These are phyloP conservation scores for Aspidiotus rigidus DNA, from an alignment of 2,888 invertebrate genomes.

Conservation along the genomic window DNA sequence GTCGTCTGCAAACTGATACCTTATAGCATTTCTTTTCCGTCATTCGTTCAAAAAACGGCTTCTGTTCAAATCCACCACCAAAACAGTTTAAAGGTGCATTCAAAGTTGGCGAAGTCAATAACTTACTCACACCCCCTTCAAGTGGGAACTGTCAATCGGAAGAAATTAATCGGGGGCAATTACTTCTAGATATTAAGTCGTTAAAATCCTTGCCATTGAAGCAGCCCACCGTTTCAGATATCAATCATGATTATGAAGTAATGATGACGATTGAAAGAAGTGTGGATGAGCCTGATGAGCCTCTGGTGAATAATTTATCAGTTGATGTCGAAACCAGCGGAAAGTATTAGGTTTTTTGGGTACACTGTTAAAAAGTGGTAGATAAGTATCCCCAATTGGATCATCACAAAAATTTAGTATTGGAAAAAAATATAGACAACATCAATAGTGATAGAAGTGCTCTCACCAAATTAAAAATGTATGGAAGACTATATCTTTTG, in stretches of 20 bases:
- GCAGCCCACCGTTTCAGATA: not conserved
- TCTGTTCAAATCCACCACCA: slow-evolving; percentile 2
- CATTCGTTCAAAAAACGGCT: not conserved
- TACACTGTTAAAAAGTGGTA: not conserved
- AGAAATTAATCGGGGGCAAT: not conserved
- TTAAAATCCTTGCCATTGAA: not conserved
- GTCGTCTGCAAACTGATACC: not conserved
- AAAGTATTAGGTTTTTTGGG: not conserved
- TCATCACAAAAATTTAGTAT: not conserved
- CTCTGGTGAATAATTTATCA: not conserved
- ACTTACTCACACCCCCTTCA: slow-evolving; percentile 4
- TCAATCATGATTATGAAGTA: not conserved
- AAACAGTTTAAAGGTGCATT: slow-evolving; percentile 2
- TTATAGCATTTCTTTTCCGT: not conserved
- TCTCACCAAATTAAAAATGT: not conserved
- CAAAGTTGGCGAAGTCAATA: not conserved
- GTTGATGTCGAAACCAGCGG: not conserved
- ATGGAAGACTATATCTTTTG: not conserved
- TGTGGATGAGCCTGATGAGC: not conserved
- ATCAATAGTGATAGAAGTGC: not conserved
- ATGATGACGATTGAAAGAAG: not conserved
- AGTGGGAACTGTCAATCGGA: not conserved
- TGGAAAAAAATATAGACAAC: not conserved
- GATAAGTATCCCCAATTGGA: not conserved
- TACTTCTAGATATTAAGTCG: not conserved